Conservation (phyloP, 2,888 invertebrate species). For the Pristionchus entomophagus region DNA sequence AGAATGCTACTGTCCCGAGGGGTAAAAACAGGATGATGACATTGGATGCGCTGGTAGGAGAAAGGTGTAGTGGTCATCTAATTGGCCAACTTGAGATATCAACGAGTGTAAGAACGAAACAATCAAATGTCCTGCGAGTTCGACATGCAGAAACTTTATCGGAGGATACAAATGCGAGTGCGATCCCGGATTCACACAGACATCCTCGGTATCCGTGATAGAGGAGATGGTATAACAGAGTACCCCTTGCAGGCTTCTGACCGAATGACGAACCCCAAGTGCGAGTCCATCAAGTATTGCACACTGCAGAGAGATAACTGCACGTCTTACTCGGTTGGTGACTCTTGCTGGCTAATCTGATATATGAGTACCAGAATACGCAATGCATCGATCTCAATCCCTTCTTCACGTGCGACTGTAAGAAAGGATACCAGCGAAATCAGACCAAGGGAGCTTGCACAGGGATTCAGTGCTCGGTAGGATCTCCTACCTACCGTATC, state of each 20-base stretch:
- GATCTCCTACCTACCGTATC: background rate
- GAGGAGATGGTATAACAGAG: no score
- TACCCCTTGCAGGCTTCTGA: constrained; percentile 19
- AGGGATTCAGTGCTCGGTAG: background rate
- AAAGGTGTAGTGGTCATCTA: background rate
- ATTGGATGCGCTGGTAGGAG: background rate
- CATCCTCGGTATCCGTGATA: background rate
- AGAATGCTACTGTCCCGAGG: background rate
- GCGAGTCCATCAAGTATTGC: constrained; percentile 35
- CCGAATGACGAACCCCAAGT: constrained; percentile 25
- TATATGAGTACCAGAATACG: background rate
- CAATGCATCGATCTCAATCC: constrained; percentile 7
- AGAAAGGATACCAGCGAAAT: constrained; percentile 25
- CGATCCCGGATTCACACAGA: constrained; percentile 38
- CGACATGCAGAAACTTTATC: constrained; percentile 14
- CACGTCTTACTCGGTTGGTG: background rate
- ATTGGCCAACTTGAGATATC: constrained; percentile 53
- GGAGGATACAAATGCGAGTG: constrained; percentile 43
- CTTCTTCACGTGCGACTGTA: constrained; percentile 30
- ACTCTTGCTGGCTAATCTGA: no score
- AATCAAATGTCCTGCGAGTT: constrained; percentile 5
- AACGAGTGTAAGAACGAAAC: constrained; percentile 60
- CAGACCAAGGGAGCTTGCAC: constrained; percentile 23
- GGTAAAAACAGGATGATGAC: background rate
- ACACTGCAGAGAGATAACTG: constrained; percentile 41